These are phyloP conservation scores for Plusia festucae DNA, from an alignment of 2,888 invertebrate genomes.

Conservation along the genomic window DNA sequence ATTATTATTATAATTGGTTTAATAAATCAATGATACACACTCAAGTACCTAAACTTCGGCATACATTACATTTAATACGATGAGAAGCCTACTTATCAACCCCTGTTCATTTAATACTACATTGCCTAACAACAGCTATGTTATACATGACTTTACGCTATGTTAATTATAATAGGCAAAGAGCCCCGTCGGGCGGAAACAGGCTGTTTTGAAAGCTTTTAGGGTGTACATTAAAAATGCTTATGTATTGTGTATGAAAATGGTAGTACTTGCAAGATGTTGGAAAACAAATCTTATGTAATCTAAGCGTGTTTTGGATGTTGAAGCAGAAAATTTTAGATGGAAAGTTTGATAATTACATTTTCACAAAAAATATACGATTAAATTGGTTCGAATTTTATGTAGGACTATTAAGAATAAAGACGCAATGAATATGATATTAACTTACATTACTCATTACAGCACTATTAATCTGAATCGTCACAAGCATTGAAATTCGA, in stretches of 20 bases:
- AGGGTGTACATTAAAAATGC: background rate
- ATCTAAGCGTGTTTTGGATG: background rate
- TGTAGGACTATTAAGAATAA: too few species aligned
- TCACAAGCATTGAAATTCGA: background rate
- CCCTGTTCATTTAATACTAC: background rate
- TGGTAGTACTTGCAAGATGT: background rate
- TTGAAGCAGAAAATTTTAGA: background rate
- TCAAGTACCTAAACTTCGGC: too few species aligned
- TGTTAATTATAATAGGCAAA: conserved; percentile 4
- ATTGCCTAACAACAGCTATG: background rate
- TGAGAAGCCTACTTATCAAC: background rate
- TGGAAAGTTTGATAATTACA: too few species aligned
- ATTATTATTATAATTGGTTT: too few species aligned
- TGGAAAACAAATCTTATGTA: background rate
- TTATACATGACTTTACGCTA: background rate
- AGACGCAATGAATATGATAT: too few species aligned
- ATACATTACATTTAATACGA: background rate
- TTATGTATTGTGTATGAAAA: background rate
- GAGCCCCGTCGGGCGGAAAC: background rate
- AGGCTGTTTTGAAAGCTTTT: background rate
- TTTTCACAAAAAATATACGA: background rate
- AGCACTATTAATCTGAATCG: background rate
- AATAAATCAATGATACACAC: too few species aligned
- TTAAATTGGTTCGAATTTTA: background rate
- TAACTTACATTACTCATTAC: too few species aligned